Base-by-base conservation (phyloP, 1,140 invertebrate genomes). In the Chlorops oryzae region DNA sequence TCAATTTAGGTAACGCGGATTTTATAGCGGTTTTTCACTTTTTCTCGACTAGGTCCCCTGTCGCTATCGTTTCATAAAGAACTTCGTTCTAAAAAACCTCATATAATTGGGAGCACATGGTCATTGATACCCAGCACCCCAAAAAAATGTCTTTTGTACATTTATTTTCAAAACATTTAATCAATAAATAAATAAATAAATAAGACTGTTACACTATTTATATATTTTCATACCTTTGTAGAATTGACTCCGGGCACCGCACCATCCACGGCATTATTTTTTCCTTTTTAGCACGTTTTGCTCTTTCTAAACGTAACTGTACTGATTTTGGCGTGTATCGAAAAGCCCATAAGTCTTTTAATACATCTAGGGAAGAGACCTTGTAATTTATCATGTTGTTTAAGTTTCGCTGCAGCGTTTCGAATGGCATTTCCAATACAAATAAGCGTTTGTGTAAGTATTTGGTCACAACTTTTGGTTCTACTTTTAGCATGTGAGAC, bases 181-280 rank as follows among this genome's bases (percentile, higher is more conserved):
- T n/a, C n/a, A n/a, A n/a, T n/a, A n/a, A n/a, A n/a, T n/a, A n/a
- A n/a, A n/a, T n/a, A n/a, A n/a, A n/a, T n/a, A n/a, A n/a, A n/a
- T n/a, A n/a, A n/a, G n/a, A n/a, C n/a, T n/a, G n/a, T n/a, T n/a
- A n/a, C n/a, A n/a, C n/a, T n/a, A n/a, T n/a, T n/a, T n/a, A n/a
- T n/a, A n/a, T n/a, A n/a, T n/a, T n/a, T n/a, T n/a, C 15, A 42
- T 59, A 73, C 72, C 62, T 73, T 42, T 75, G 66, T 24, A 77
- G 56, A 47, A 72, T 72, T 5, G 70, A 57, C 38, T 68, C 63
- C 4, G 72, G 61, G 43, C 73, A 77, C 17, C 77, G 63, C 9
- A 80, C 62, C 76, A 80, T 78, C 78, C 78, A 80, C 0, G 78
- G 77, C 65, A 78, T 79, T 5, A 78, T 59, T 47, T 65, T 70